Percentiles rank a stretch among this genome's conserved stretches.
phyloP scores from a whole-genome alignment of 2,888 invertebrate species.

The Drosophila mettleri region DNA sequence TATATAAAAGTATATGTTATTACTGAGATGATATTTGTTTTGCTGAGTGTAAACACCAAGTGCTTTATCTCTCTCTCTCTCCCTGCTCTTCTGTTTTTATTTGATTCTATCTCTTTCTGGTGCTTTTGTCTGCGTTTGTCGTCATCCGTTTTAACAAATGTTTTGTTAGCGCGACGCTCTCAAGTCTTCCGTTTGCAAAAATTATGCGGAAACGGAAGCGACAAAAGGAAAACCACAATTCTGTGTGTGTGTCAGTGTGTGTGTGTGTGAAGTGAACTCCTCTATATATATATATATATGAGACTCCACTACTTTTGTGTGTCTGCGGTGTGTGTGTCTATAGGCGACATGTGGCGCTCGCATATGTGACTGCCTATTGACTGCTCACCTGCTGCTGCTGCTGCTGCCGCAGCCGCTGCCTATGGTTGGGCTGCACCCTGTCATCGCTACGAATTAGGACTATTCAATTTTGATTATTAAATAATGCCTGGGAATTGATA shows the following conservation, averaged over 20 bases:
- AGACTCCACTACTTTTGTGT: constrained; percentile 1
- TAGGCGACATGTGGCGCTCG: constrained; percentile 49
- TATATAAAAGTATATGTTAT: no score
- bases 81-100: not conserved
- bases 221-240: constrained; percentile 83
- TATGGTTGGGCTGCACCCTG: constrained; percentile 34
- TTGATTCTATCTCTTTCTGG: constrained; percentile 1
- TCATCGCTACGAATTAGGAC: constrained; percentile 70
- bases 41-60: not conserved
- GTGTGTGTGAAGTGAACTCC: constrained; percentile 28
- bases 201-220: constrained; percentile 81
- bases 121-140: constrained; percentile 70
- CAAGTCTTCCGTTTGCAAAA: constrained; percentile 71
- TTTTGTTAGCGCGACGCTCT: constrained; percentile 71
- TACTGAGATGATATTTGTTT: not conserved
- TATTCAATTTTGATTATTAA: constrained; percentile 82
- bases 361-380: constrained; percentile 29
- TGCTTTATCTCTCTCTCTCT: not conserved
- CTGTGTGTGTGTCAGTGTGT: constrained; percentile 54
- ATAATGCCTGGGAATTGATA: constrained; percentile 71
- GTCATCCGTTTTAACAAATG: constrained; percentile 76
- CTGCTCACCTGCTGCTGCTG: constrained; percentile 35
- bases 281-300: not conserved
- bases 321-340: constrained; percentile 17
- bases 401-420: constrained; percentile 21